Evolutionary conservation across 2,797 vertebrate genomes (phyloP).

Genomic region (Enteromius fasciolatus): DNA sequence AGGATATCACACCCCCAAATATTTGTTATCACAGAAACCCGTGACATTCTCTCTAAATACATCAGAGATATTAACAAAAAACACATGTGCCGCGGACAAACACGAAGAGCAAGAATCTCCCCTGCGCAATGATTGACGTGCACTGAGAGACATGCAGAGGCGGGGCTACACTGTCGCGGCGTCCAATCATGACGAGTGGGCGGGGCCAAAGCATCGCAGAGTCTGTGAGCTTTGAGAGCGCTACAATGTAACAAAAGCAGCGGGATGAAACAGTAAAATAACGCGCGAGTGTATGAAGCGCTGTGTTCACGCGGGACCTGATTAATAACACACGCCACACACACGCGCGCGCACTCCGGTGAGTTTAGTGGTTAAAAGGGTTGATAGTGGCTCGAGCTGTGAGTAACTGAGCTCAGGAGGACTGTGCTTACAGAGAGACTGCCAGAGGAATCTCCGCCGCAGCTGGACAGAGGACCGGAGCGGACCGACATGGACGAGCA

Average conservation of each 20-base stretch:
- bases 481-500: slow-evolving; percentile 91
- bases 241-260: slow-evolving; percentile 85
- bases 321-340: slow-evolving; percentile 49
- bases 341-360: slow-evolving; percentile 54
- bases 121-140: slow-evolving; percentile 72
- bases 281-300: slow-evolving; percentile 64
- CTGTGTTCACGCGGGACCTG: slow-evolving; percentile 51
- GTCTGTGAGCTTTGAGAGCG: slow-evolving; percentile 73
- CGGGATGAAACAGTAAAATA: slow-evolving; percentile 76
- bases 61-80: slow-evolving; percentile 38
- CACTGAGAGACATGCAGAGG: slow-evolving; percentile 64
- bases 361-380: slow-evolving; percentile 61
- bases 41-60: slow-evolving; percentile 1
- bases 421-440: slow-evolving; percentile 63
- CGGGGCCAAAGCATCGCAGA: slow-evolving; percentile 70
- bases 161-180: neutral
- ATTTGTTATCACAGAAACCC: neutral
- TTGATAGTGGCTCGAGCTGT: slow-evolving; percentile 69
- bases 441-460: slow-evolving; percentile 75
- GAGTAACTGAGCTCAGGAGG: slow-evolving; percentile 74
- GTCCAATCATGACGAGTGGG: slow-evolving; percentile 60
- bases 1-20: neutral
- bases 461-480: slow-evolving; percentile 43
- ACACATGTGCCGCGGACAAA: slow-evolving; percentile 50
- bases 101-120: slow-evolving; percentile 53